Evolutionary conservation across 1,140 invertebrate species (phyloP).

Genomic region (Goniozus legneri): DNA sequence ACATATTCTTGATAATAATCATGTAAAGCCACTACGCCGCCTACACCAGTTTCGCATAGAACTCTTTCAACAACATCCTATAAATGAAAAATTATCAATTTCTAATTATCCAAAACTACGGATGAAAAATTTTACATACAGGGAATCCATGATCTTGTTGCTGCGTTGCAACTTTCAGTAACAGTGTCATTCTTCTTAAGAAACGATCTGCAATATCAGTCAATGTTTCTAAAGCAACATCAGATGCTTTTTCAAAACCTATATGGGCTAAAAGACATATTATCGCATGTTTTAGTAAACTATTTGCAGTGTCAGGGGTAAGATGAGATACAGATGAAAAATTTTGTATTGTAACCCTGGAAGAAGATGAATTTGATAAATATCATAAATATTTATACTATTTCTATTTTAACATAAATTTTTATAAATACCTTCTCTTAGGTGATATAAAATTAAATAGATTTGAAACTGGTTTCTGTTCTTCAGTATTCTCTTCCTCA

Average conservation of each 20-base stretch:
- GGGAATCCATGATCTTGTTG: constrained; percentile 56
- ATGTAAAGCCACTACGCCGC: constrained; percentile 52
- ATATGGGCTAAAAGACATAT: constrained; percentile 48
- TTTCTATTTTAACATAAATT: background rate
- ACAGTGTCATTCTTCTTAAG: constrained; percentile 52
- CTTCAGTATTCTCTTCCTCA: no score
- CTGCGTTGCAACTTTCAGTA: constrained; percentile 56
- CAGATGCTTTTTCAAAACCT: constrained; percentile 52
- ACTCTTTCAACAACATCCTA: constrained; percentile 60
- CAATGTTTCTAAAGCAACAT: constrained; percentile 56
- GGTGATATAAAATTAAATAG: constrained; percentile 2
- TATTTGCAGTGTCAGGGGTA: constrained; percentile 35
- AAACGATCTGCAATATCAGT: constrained; percentile 57
- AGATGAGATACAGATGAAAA: constrained; percentile 28
- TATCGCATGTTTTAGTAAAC: constrained; percentile 45
- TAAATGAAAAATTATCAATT: no score
- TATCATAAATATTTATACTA: background rate
- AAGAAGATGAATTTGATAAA: no score
- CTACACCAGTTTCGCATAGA: constrained; percentile 56
- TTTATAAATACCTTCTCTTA: constrained; percentile 18
- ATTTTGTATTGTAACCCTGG: constrained; percentile 19
- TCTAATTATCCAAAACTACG: no score
- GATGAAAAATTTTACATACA: constrained; percentile 37
- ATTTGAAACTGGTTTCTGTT: background rate
- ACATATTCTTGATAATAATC: constrained; percentile 58